Evolutionary conservation across 92 coral and sea anemone species (phyloP), one percentile per base, ranked within the genome.

Genomic region (Isaurus tuberculatus): DNA sequence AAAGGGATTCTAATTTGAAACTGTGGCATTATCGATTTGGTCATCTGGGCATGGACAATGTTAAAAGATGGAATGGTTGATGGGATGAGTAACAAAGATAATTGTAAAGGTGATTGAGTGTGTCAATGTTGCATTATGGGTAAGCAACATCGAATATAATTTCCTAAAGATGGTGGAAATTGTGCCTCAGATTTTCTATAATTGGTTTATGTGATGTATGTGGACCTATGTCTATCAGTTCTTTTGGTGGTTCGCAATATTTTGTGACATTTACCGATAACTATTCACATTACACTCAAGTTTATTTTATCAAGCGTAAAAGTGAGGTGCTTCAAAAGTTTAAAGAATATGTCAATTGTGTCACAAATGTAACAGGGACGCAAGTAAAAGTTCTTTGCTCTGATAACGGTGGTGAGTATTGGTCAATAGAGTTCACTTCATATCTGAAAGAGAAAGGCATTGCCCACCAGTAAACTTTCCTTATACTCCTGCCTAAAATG

Each of bases 381-480:
- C 57, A 79, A 37, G 83, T 79, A 16, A 79, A 79, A 79, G 71
- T 79, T 60, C 83, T 58, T 49, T 31, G 70, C 28, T 79, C 83
- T 40, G 83, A 79, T 40, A 57, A 79, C 25, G 61, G 79, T 8
- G 79, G 79, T 28, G 61, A 43, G 23, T 72, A 72, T 72, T 72
- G 79, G 29, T 43, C 79, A 19, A 72, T 44, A 72, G 79, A n/a
- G 27, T 72, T 84, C 48, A 57, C 70, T 28, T 55, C 23, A 26
- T 83, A 69, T 61, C 30, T 83, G 68, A 83, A 83, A 66, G 71
- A 71, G 27, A 55, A 83, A 25, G 86, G 86, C 49, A 71, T 71
- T 53, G 27, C 8, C 6, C 86, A 83, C 69, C 86, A 83, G 51
- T 27, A 32, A 37, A 83, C 79, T 46, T 70, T 83, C 86, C 80